These are phyloP conservation scores for Xylophagus ater DNA, from an alignment of 2,888 invertebrate species.

Conservation along the genomic window DNA sequence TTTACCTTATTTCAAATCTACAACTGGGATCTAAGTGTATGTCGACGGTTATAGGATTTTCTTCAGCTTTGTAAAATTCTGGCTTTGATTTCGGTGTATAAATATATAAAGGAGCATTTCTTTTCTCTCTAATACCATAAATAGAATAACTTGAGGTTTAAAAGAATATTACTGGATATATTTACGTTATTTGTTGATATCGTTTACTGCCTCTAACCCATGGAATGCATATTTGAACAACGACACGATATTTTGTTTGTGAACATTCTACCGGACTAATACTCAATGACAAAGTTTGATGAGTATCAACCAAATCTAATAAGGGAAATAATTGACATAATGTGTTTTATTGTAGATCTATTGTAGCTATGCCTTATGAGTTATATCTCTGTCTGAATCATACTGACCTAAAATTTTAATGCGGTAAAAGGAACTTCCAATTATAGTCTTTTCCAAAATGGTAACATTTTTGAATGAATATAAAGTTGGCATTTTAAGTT, in stretches of 20 bases:
- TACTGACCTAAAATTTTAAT: slow-evolving; percentile 41
- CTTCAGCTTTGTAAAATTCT: slow-evolving; percentile 32
- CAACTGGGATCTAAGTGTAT: slow-evolving; percentile 60
- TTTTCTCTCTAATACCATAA: slow-evolving; percentile 18
- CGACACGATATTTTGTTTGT: slow-evolving; percentile 43
- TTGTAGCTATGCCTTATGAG: neutral
- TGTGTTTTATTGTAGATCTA: neutral
- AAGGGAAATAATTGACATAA: slow-evolving; percentile 6
- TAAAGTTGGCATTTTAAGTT: slow-evolving; percentile 34
- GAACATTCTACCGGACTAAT: slow-evolving; percentile 45
- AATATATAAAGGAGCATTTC: slow-evolving; percentile 45
- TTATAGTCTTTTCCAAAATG: slow-evolving; percentile 45
- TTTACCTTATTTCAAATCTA: slow-evolving; percentile 55
- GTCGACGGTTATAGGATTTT: slow-evolving; percentile 43
- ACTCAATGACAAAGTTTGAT: slow-evolving; percentile 49
- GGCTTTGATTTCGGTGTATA: slow-evolving; percentile 47
- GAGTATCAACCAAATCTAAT: slow-evolving; percentile 43
- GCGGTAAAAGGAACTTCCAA: slow-evolving; percentile 49
- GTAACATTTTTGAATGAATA: slow-evolving; percentile 34
- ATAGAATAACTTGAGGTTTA: slow-evolving; percentile 11
- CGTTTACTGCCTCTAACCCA: slow-evolving; percentile 54
- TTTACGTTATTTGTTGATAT: slow-evolving; percentile 49
- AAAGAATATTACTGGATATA: neutral
- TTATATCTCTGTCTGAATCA: neutral
- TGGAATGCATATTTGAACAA: slow-evolving; percentile 50